Evolutionary conservation across 2,797 vertebrate genomes (phyloP).

Genomic region (Allobates femoralis): DNA sequence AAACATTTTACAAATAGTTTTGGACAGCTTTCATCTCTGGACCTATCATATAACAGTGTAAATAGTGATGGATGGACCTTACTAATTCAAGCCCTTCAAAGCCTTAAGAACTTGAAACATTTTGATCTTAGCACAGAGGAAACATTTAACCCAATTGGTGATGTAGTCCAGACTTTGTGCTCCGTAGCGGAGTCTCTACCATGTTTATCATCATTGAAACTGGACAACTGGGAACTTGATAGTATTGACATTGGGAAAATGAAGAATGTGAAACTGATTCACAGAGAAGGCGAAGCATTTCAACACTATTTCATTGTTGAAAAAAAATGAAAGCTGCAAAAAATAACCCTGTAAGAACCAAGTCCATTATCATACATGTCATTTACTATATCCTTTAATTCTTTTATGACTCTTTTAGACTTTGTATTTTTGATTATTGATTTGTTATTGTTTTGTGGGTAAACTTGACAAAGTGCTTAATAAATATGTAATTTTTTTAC

Average conservation of each 20-base stretch:
- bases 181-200: constrained; percentile 64
- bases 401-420: too few species aligned
- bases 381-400: too few species aligned
- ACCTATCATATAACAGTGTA: constrained; percentile 67
- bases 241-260: constrained; percentile 64
- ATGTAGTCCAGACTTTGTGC: constrained; percentile 66
- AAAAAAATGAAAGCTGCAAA: neutral
- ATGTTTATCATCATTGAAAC: constrained; percentile 65
- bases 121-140: constrained; percentile 67
- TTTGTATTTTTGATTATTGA: too few species aligned
- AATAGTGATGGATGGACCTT: constrained; percentile 68
- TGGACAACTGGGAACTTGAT: constrained; percentile 69
- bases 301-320: constrained; percentile 45
- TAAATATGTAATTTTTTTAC: too few species aligned
- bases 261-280: constrained; percentile 62
- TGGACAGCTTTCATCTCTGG: constrained; percentile 67
- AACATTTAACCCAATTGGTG: constrained; percentile 63
- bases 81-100: constrained; percentile 64
- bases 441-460: too few species aligned
- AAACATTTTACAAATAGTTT: constrained; percentile 63
- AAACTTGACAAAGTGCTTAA: too few species aligned
- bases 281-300: neutral
- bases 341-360: neutral
- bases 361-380: neutral
- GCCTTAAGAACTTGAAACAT: constrained; percentile 66